Evolutionary conservation across 2,888 invertebrate species (phyloP).

Genomic region (Sycophila texana): DNA sequence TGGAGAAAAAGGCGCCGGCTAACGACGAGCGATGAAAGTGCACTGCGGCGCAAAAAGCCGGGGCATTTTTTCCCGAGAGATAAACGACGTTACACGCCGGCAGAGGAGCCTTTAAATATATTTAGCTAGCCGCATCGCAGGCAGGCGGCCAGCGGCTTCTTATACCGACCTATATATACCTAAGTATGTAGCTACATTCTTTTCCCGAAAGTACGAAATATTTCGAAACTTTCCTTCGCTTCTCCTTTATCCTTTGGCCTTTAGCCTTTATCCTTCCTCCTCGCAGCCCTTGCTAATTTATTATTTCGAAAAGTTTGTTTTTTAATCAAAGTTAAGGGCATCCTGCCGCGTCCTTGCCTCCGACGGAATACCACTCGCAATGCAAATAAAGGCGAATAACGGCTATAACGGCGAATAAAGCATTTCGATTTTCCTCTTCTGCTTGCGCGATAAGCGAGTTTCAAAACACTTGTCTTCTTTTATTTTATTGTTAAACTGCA

Average conservation of each 20-base stretch:
- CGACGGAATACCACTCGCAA: background rate
- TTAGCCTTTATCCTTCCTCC: background rate
- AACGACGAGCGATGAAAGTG: slow-evolving; percentile 28
- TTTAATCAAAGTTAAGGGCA: slow-evolving; percentile 30
- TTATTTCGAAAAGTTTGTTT: slow-evolving; percentile 35
- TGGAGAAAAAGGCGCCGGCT: slow-evolving; percentile 10
- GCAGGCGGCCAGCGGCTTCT: background rate
- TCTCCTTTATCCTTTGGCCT: background rate
- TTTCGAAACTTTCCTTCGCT: slow-evolving; percentile 30
- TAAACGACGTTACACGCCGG: slow-evolving; percentile 16
- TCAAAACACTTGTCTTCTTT: slow-evolving; percentile 6
- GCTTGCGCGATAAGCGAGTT: slow-evolving; percentile 1
- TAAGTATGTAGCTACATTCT: background rate
- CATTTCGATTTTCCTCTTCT: background rate
- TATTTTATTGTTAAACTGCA: slow-evolving; percentile 12
- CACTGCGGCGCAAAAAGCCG: background rate
- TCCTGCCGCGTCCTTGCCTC: too few relatives aligned
- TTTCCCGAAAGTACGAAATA: slow-evolving; percentile 40
- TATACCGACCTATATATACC: background rate
- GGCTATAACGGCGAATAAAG: slow-evolving; percentile 21
- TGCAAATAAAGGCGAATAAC: background rate
- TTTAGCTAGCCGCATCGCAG: slow-evolving; percentile 5
- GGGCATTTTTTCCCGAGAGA: background rate
- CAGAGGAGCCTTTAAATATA: slow-evolving; percentile 29
- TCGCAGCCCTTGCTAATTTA: slow-evolving; percentile 15